Evolutionary conservation across 2,888 invertebrate species (phyloP).

Genomic region (Macrosoma leucophasiata): DNA sequence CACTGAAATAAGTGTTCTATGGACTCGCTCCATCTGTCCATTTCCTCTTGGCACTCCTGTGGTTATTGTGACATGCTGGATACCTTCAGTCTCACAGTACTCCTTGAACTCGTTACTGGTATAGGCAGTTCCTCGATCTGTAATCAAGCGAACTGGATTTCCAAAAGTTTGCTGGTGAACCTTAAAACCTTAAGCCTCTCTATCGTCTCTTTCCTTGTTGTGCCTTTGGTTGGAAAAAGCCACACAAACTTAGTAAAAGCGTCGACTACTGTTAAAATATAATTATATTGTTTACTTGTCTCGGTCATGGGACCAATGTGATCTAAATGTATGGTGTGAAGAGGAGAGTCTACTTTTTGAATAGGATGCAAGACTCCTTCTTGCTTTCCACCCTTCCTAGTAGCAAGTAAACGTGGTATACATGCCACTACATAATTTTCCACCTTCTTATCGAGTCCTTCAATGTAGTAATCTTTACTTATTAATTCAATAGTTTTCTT

Average conservation of each 20-base stretch:
- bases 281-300: slow-evolving; percentile 22
- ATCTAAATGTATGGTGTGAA: slow-evolving; percentile 19
- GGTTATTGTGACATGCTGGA: slow-evolving; percentile 22
- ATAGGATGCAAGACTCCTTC: slow-evolving; percentile 23
- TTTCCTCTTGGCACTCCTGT: slow-evolving; percentile 26
- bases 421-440: slow-evolving; percentile 18
- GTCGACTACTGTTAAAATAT: slow-evolving; percentile 21
- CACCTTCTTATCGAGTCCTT: slow-evolving; percentile 17
- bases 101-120: slow-evolving; percentile 21
- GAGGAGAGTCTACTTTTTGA: slow-evolving; percentile 17
- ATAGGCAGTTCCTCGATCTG: slow-evolving; percentile 24
- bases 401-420: slow-evolving; percentile 26
- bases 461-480: slow-evolving; percentile 31
- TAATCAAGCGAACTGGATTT: slow-evolving; percentile 15
- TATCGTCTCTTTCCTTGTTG: slow-evolving; percentile 16
- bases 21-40: slow-evolving; percentile 25
- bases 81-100: slow-evolving; percentile 20
- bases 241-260: slow-evolving; percentile 25
- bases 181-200: slow-evolving; percentile 24
- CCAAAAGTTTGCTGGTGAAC: slow-evolving; percentile 26
- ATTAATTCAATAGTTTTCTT: slow-evolving; percentile 32
- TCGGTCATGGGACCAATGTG: slow-evolving; percentile 23
- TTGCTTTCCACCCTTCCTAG: slow-evolving; percentile 29
- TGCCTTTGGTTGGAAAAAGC: slow-evolving; percentile 22
- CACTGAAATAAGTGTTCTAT: slow-evolving; percentile 14